These are phyloP conservation scores for Lacerta viridis DNA, from an alignment of 2,797 vertebrate genomes.

Conservation along the genomic window DNA sequence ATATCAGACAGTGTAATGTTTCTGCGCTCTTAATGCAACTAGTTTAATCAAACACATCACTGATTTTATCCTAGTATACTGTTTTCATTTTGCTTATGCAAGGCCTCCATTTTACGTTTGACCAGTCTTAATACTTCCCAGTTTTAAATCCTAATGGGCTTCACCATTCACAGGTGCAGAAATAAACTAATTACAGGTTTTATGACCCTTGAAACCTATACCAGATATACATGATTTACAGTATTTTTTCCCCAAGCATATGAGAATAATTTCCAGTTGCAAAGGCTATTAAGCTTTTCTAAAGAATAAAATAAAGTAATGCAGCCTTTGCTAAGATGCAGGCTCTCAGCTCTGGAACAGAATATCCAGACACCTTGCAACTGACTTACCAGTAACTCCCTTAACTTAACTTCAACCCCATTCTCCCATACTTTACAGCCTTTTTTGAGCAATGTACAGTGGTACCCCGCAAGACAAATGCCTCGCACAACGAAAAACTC, in stretches of 20 bases:
- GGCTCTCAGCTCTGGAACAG: neutral
- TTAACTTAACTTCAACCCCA: neutral
- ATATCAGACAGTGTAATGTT: constrained; percentile 35
- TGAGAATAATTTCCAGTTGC: neutral
- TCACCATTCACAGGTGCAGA: constrained; percentile 32
- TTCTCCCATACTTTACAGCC: neutral
- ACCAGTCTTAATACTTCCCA: constrained; percentile 69
- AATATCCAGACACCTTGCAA: no score
- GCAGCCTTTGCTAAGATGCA: neutral
- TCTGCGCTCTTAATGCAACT: constrained; percentile 57
- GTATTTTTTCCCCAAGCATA: constrained; percentile 19
- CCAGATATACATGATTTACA: constrained; percentile 6
- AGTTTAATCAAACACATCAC: constrained; percentile 72
- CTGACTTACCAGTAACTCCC: neutral
- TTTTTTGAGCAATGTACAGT: neutral
- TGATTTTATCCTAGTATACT: constrained; percentile 55
- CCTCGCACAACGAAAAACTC: no score
- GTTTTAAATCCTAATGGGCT: constrained; percentile 44
- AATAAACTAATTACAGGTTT: constrained; percentile 48
- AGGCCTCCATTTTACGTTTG: constrained; percentile 55
- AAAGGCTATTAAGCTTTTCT: neutral
- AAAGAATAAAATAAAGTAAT: neutral
- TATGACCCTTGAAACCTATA: constrained; percentile 23
- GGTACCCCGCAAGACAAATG: no score
- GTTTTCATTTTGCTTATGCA: constrained; percentile 64